Evolutionary conservation across 2,888 invertebrate genomes (phyloP).

Genomic region (Diarsia rubi): DNA sequence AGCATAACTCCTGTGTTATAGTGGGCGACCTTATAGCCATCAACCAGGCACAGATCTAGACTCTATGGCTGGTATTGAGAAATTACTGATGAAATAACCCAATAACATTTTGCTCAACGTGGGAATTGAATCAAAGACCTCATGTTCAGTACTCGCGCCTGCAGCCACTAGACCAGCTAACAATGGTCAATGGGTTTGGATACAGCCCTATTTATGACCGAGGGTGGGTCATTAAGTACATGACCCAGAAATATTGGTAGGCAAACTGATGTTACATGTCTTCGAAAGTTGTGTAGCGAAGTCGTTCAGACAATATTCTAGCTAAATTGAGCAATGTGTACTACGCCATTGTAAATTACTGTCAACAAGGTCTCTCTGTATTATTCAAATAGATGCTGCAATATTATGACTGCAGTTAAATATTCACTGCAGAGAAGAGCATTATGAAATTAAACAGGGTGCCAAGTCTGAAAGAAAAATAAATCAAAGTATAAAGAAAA

Average conservation of each 20-base stretch:
- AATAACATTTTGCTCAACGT: not conserved
- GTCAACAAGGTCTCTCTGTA: not conserved
- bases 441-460: not conserved
- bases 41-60: not conserved
- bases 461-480: not conserved
- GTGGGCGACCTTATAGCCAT: not conserved
- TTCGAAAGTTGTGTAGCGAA: no score
- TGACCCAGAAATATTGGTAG: not conserved
- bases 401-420: not conserved
- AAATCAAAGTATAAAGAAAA: not conserved
- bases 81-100: not conserved
- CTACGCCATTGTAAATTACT: not conserved
- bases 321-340: not conserved
- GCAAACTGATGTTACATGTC: no score
- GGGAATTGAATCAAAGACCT: not conserved
- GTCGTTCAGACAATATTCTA: not conserved
- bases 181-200: not conserved
- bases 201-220: not conserved
- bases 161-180: not conserved
- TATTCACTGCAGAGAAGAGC: not conserved
- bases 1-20: not conserved
- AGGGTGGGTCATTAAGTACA: not conserved
- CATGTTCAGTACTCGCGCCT: not conserved
- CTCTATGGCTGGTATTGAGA: not conserved
- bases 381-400: not conserved